Conservation (phyloP, 2,888 invertebrate genomes). For the Drosophila cyrtoloma region DNA sequence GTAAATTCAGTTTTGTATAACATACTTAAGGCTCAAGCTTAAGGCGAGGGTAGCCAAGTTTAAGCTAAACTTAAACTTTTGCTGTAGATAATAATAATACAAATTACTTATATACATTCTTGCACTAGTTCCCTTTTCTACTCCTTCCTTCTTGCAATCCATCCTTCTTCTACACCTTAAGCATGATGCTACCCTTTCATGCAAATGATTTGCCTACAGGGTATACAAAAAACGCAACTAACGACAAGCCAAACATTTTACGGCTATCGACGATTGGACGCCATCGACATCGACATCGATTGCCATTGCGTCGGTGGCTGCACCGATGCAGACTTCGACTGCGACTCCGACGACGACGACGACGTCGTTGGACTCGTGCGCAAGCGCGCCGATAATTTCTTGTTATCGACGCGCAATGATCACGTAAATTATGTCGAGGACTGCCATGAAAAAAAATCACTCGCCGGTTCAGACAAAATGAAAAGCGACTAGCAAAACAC, state of each 20-base stretch:
- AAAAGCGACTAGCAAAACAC: conserved; percentile 48
- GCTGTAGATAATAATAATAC: neutral
- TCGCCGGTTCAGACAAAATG: conserved; percentile 46
- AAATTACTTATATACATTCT: neutral
- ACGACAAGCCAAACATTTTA: conserved; percentile 53
- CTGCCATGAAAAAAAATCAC: conserved; percentile 52
- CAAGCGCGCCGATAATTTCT: conserved; percentile 81
- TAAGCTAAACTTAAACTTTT: neutral
- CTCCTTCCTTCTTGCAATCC: neutral
- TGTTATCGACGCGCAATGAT: conserved; percentile 81
- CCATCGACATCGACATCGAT: conserved; percentile 56
- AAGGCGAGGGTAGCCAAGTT: neutral
- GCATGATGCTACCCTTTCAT: neutral
- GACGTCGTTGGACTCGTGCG: conserved; percentile 60
- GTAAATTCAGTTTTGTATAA: neutral
- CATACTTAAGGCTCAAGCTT: neutral
- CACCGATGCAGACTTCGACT: conserved; percentile 13
- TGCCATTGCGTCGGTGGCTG: conserved; percentile 64
- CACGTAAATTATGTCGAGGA: conserved; percentile 82
- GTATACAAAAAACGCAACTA: conserved; percentile 40
- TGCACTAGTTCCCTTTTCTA: neutral
- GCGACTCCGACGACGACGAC: conserved; percentile 15
- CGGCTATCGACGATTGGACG: conserved; percentile 58
- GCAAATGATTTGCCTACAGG: conserved; percentile 20
- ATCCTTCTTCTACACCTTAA: neutral